Evolutionary conservation across 2,113 vertebrate species (phyloP).

Genomic region (Megaleporinus macrocephalus): DNA sequence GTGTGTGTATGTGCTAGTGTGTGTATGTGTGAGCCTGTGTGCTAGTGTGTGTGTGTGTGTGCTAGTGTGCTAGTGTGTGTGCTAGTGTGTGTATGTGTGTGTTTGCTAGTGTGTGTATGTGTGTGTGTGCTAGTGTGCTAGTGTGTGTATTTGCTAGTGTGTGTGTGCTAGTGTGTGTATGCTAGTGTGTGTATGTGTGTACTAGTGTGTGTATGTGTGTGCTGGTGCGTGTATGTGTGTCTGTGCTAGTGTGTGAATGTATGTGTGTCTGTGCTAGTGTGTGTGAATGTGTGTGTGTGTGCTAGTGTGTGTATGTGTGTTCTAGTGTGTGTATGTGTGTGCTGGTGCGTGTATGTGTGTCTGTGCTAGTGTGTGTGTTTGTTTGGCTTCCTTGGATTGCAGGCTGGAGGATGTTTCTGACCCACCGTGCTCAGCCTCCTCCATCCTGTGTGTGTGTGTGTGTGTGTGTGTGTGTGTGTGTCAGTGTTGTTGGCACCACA

Average conservation of each 20-base stretch:
- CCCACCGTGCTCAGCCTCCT: constrained; percentile 3
- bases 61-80: too few species aligned
- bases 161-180: not conserved
- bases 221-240: not conserved
- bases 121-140: not conserved
- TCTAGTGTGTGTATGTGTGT: not conserved
- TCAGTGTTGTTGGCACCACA: not conserved
- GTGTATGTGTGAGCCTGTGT: too few species aligned
- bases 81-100: too few species aligned
- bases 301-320: too few species aligned
- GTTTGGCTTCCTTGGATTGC: constrained; percentile 13
- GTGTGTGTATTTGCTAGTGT: not conserved
- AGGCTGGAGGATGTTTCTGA: constrained; percentile 1
- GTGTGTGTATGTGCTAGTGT: too few species aligned
- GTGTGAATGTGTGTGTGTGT: too few species aligned
- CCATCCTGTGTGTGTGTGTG: constrained; percentile 18
- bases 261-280: too few species aligned
- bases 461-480: constrained; percentile 18
- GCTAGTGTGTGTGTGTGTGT: too few species aligned
- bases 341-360: not conserved
- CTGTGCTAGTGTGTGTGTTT: not conserved
- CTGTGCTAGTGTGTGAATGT: not conserved
- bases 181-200: not conserved
- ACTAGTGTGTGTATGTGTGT: not conserved
- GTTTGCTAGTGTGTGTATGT: not conserved